These are phyloP conservation scores for Australoheros scitulus DNA, from an alignment of 2,113 vertebrate genomes.

Conservation along the genomic window DNA sequence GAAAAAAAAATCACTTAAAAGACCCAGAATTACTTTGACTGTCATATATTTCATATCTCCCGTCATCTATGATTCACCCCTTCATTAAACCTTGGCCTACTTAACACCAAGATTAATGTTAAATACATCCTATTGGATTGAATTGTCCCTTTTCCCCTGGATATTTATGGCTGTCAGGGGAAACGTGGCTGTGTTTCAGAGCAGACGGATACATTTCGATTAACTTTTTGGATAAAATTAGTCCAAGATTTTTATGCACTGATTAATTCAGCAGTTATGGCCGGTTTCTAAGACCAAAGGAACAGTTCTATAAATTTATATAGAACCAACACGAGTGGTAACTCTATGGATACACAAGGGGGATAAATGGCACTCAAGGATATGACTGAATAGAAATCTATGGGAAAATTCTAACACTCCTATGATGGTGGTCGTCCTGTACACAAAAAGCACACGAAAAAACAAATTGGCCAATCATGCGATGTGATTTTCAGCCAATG, in stretches of 20 bases:
- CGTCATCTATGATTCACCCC: slow-evolving; percentile 40
- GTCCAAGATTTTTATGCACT: neutral
- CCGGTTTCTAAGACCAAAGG: neutral
- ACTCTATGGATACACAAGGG: neutral
- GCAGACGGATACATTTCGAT: slow-evolving; percentile 24
- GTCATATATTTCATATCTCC: slow-evolving; percentile 36
- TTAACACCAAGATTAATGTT: slow-evolving; percentile 48
- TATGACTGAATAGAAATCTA: neutral
- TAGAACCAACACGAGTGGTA: neutral
- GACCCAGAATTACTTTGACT: slow-evolving; percentile 21
- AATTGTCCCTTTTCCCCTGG: slow-evolving; percentile 41
- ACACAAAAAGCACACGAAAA: neutral
- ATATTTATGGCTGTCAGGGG: slow-evolving; percentile 33
- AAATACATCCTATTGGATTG: slow-evolving; percentile 63
- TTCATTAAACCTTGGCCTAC: slow-evolving; percentile 51
- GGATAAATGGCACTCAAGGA: no score
- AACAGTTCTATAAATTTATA: neutral
- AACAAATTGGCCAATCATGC: neutral
- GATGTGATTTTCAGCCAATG: no score
- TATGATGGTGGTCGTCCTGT: no score
- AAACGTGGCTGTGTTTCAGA: neutral
- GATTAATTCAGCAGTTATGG: neutral
- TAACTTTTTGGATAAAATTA: slow-evolving; percentile 17
- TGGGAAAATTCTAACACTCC: neutral
- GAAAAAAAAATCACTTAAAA: slow-evolving; percentile 18